Evolutionary conservation across 2,113 vertebrate genomes (phyloP), one percentile per base, ranked within the genome.

Genomic region (Micromys minutus): DNA sequence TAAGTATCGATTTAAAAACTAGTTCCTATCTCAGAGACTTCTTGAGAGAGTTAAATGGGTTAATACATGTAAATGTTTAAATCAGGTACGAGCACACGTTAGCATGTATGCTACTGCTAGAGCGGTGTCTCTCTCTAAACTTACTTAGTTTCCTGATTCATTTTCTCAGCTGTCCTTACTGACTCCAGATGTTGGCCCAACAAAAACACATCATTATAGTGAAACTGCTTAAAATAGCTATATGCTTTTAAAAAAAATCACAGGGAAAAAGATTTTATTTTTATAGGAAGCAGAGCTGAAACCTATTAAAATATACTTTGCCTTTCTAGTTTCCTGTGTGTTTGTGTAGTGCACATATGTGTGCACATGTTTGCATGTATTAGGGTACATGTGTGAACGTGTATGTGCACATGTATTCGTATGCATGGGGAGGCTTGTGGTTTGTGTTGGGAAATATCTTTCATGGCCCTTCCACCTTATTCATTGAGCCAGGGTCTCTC

Each of bases 211-310:
- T 72, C 47, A 63, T 74, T 22, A 19, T 5, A 22, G 7, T 16
- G 47, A 76, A 93, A 76, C 42, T 90, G 83, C 76, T 88, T 34
- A 22, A 74, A 94, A 86, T 12, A 45, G 59, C 77, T 93, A 59
- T 52, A 29, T 59, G 74, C 85, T 79, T 59, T 36, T 55, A 90
- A 81, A 90, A 95, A 81, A 90, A 95, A 52, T 85, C 69, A 39
- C n/a, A 85, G 89, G 31, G 87, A 31, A 29, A 86, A 72, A 15
- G 19, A 16, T 21, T 83, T 57, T 6, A 39, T 75, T 9, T n/a
- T 85, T 85, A 65, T 47, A 39, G 29, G 29, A 85, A 65, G 42
- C 83, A 85, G 59, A 85, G 31, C 22, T 22, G 29, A 47, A 85
- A 47, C 10, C 16, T 34, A 85, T 65, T 22, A 85, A 47, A 65